Base-by-base conservation (phyloP, 2,888 invertebrate species). In the Oithona nana region DNA sequence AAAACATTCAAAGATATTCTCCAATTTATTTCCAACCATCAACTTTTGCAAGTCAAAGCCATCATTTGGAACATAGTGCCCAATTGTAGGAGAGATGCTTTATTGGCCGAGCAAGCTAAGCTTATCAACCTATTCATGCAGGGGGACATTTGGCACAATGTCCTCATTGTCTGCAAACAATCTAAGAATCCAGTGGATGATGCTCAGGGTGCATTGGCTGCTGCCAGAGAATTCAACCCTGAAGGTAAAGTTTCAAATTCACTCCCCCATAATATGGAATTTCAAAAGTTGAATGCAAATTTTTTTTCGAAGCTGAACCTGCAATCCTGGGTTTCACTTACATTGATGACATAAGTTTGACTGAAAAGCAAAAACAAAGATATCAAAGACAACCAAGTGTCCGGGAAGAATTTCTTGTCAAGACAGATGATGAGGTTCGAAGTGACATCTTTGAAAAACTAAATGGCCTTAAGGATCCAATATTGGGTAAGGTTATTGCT, bases 1-100 rank as follows among this genome's bases (percentile, higher is more conserved):
- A 24, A 52, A 8, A 61, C 52, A 13, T 61, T 61, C 28, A 61
- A 61, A 28, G 52, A 61, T 28, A 54, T 61, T 3, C 61, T 61
- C 4, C 16, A 26, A 13, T 61, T 61, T 30, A 61, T 61, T 54
- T 52, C 26, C 26, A 28, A 52, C 26, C n/a, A 61, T 20, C 28
- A 61, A 20, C 22, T 61, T 52, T 11, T 50, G 24, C 28, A 28
- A 3, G 61, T 61, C 4, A 61, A 50, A 28, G 60, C 60, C 26
- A 49, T 60, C 26, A 51, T 60, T 26, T 60, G 60, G 60, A 60
- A 50, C 39, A 28, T 60, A 11, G 13, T 51, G 16, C 60, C 60
- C 20, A 60, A 60, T 28, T 26, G 52, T 20, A 22, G 60, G 1
- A 22, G 22, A 28, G 60, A 60, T 28, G 52, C 51, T 24, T 24